Evolutionary conservation across 2,113 vertebrate species (phyloP), one percentile per base, ranked within the genome.

Genomic region (Recurvirostra avosetta): DNA sequence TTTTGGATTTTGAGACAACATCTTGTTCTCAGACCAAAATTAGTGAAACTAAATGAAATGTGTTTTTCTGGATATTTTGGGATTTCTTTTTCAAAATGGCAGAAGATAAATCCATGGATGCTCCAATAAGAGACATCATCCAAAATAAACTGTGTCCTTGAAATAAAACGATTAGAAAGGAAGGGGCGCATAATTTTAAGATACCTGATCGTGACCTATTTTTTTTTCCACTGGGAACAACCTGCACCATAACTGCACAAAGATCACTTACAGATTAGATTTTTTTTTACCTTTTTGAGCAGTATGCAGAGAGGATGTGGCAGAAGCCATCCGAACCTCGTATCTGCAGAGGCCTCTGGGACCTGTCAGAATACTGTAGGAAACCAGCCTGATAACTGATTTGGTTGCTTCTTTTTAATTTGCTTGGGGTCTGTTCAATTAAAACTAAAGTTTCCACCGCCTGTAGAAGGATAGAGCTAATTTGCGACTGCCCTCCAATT

Each of bases 341-440:
- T 73, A 79, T n/a, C 75, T 82, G 49, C 65, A 70, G 79, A 86
- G 61, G 73, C 82, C 93, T 70, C 83, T 72, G 94, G 92, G 88
- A 55, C 76, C 83, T 91, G 94, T 84, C 97, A 96, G 94, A 86
- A 90, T 41, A 30, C 65, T 17, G 41, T 11, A 40, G 61, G 71
- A 91, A 84, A 47, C 29, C 81, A 80, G 59, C 77, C 84, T 58
- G 61, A 38, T 56, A 87, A 82, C 80, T 26, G 17, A 50, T 86
- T 86, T 86, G 84, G 80, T 83, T 82, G 75, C 91, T 93, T 95
- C 78, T 88, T 88, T 96, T 93, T 96, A 93, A 96, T 97, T 96
- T 95, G 73, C 78, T 96, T 77, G 76, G 36, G 65, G 38, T 79
- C 76, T 32, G 12, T 38, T 88, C 95, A 97, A 96, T 97, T 97